These are phyloP conservation scores for Eurystomus gularis DNA, from an alignment of 2,113 vertebrate genomes.

Conservation along the genomic window DNA sequence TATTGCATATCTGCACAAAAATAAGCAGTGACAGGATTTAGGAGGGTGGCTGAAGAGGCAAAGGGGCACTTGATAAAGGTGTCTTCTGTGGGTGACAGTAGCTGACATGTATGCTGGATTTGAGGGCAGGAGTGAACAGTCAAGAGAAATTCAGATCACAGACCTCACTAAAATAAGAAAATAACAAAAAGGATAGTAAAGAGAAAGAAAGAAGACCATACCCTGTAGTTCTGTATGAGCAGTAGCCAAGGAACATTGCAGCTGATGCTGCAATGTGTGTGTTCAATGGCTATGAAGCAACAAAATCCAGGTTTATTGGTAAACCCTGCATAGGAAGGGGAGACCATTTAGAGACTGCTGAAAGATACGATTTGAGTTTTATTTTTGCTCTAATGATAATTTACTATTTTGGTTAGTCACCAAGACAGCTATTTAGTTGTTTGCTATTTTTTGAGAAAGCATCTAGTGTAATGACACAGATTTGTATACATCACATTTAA, in stretches of 20 bases:
- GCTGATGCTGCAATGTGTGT: not conserved
- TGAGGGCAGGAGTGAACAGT: not conserved
- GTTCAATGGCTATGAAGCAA: not conserved
- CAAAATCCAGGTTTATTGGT: not conserved
- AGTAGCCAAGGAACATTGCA: not conserved
- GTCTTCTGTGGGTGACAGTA: not conserved
- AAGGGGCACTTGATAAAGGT: accelerated
- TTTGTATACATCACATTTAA: not conserved
- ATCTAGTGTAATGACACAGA: not conserved
- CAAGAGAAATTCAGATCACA: not conserved
- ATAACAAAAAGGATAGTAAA: not conserved
- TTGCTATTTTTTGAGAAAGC: not conserved
- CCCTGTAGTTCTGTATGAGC: not conserved
- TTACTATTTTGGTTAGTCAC: not conserved
- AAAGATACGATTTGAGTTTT: not conserved
- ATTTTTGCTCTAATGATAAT: not conserved
- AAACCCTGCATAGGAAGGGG: not conserved
- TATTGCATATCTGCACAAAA: not conserved
- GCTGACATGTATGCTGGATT: not conserved
- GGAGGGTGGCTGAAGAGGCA: not conserved
- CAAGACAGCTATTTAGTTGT: not conserved
- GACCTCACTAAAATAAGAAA: not conserved
- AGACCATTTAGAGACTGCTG: not conserved
- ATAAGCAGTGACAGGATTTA: accelerated
- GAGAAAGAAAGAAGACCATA: not conserved